Evolutionary conservation across 1,140 invertebrate species (phyloP).

Genomic region (Bombus picipes): DNA sequence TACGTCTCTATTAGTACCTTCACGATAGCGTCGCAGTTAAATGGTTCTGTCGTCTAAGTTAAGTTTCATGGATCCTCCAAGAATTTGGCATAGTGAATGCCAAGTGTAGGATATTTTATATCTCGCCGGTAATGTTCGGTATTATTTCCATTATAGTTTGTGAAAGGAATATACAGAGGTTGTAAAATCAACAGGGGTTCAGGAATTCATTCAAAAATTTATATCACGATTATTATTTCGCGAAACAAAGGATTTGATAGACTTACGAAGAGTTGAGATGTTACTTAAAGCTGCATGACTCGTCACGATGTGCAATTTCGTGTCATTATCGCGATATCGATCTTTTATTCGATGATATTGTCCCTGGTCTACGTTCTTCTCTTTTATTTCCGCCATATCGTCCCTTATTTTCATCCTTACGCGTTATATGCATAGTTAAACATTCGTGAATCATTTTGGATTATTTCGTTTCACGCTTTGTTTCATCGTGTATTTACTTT

Average conservation of each 20-base stretch:
- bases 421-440: too few species aligned
- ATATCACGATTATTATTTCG: not conserved
- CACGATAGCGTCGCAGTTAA: not conserved
- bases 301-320: not conserved
- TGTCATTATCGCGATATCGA: not conserved
- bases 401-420: not conserved
- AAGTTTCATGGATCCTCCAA: not conserved
- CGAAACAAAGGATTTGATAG: too few species aligned
- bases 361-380: not conserved
- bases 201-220: not conserved
- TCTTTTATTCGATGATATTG: not conserved
- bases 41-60: not conserved
- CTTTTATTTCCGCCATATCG: not conserved
- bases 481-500: too few species aligned
- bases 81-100: not conserved
- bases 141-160: not conserved
- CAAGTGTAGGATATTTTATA: not conserved
- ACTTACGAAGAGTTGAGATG: not conserved
- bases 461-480: too few species aligned
- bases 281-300: not conserved
- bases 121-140: not conserved
- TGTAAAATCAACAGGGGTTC: not conserved
- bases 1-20: not conserved
- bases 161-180: not conserved
- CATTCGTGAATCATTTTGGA: too few species aligned